Evolutionary conservation across 2,797 vertebrate species (phyloP).

Genomic region (Pipistrellus nathusii): DNA sequence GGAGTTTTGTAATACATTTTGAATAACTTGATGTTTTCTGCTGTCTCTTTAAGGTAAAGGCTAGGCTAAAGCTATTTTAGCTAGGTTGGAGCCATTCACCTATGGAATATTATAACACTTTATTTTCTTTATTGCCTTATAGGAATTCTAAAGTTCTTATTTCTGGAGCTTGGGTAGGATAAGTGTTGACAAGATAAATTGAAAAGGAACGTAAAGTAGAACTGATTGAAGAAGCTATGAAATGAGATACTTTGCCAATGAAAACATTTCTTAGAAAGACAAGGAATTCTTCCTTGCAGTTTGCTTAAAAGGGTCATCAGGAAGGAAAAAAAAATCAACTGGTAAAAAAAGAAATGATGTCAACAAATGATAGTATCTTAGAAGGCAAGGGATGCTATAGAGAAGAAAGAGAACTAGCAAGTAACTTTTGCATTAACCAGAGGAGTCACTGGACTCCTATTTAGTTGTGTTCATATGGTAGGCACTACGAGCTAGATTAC

Average conservation of each 20-base stretch:
- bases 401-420: background rate
- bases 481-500: background rate
- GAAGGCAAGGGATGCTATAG: background rate
- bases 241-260: conserved; percentile 30
- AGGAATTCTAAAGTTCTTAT: conserved; percentile 33
- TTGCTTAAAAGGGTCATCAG: background rate
- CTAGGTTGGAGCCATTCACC: background rate
- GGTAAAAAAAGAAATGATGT: background rate
- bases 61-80: background rate
- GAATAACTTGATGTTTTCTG: conserved; percentile 54
- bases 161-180: background rate
- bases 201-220: conserved; percentile 44
- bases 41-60: background rate
- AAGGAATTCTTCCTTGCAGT: conserved; percentile 44
- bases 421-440: background rate
- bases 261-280: background rate
- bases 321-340: background rate
- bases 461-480: background rate
- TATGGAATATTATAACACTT: background rate
- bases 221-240: conserved; percentile 6
- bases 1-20: conserved; percentile 32
- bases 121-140: background rate
- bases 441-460: background rate
- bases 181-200: conserved; percentile 43
- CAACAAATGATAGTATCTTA: background rate